A percentile compares a stretch with the other conserved stretches of the same genome.
Evolutionary conservation across 2,113 vertebrate genomes (phyloP).

Genomic region (Takifugu bimaculatus): DNA sequence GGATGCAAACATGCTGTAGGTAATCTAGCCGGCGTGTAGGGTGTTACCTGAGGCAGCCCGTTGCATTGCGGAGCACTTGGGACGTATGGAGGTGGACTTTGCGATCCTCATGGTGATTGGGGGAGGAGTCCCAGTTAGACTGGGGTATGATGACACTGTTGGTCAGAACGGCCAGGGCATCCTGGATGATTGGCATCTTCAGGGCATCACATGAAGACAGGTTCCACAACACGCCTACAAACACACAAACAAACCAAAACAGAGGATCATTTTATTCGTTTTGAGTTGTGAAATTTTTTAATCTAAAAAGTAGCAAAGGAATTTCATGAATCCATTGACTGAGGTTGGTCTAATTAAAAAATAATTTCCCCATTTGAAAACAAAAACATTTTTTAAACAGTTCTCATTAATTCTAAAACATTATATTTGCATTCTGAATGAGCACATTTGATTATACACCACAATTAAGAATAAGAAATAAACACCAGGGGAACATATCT

Average conservation of each 20-base stretch:
- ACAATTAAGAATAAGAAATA: no score
- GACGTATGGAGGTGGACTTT: conserved; percentile 97
- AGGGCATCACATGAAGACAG: conserved; percentile 96
- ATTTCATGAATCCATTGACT: no score
- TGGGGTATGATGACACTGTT: conserved; percentile 97
- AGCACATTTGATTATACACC: no score
- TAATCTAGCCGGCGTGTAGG: not conserved
- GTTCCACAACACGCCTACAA: conserved; percentile 94
- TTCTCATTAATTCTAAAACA: no score
- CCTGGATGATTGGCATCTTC: conserved; percentile 99
- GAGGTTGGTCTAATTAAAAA: no score
- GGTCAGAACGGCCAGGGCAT: conserved; percentile 93
- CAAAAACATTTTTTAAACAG: no score
- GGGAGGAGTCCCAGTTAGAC: conserved; percentile 94
- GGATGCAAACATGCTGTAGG: not conserved
- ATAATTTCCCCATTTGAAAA: no score
- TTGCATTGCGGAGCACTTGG: conserved; percentile 98
- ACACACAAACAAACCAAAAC: not conserved
- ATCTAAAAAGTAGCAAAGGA: not conserved
- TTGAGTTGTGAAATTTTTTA: not conserved
- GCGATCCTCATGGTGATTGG: conserved; percentile 89
- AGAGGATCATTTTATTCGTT: not conserved
- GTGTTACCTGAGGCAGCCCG: conserved; percentile 93
- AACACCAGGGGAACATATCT: no score
- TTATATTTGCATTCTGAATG: no score